phyloP scores from a whole-genome alignment of 1,140 invertebrate genomes.

The Platorchestia sp. region DNA sequence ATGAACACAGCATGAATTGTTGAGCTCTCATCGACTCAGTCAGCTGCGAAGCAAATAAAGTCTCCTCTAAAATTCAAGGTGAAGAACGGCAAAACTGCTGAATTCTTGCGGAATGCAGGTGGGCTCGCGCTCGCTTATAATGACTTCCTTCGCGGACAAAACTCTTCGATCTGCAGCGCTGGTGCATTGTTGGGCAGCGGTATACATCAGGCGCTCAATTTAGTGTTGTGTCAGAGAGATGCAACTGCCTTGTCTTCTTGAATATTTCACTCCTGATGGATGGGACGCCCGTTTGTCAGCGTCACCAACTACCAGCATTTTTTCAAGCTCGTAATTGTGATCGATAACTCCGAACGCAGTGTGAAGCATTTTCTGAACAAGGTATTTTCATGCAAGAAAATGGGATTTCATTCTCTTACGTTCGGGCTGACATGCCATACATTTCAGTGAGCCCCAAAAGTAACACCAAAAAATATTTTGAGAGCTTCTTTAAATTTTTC shows the following conservation, averaged over 20 bases:
- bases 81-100: background rate
- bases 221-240: background rate
- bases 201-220: background rate
- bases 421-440: background rate
- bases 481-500: too few species aligned
- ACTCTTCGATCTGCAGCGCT: background rate
- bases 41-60: background rate
- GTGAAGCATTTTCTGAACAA: background rate
- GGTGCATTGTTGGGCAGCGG: background rate
- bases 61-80: background rate
- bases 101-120: background rate
- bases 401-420: too few species aligned
- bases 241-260: background rate
- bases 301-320: background rate
- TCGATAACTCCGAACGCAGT: background rate
- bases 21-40: background rate
- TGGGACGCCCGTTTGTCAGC: background rate
- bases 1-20: background rate
- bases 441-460: background rate
- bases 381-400: too few species aligned
- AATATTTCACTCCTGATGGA: background rate
- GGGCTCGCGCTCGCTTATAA: background rate
- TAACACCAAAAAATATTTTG: too few species aligned
- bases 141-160: background rate
- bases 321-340: background rate